These are phyloP conservation scores for Hedya salicella DNA, from an alignment of 2,888 invertebrate genomes.

Conservation along the genomic window DNA sequence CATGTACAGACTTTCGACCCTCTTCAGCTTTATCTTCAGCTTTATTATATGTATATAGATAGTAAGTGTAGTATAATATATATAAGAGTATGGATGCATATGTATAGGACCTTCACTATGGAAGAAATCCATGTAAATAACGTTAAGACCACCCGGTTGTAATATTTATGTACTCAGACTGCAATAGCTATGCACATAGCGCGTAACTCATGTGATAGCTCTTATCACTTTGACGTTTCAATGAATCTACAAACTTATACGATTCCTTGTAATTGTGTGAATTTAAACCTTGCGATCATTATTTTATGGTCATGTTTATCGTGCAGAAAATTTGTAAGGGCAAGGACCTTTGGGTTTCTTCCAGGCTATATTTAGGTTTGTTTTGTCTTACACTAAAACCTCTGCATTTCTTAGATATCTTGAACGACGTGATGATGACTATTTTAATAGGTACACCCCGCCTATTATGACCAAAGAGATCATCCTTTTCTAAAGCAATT, in stretches of 20 bases:
- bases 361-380: constrained; percentile 45
- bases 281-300: background rate
- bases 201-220: constrained; percentile 50
- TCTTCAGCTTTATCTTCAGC: too few species aligned
- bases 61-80: too few species aligned
- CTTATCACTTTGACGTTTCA: constrained; percentile 49
- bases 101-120: background rate
- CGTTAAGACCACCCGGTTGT: constrained; percentile 38
- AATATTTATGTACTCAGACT: constrained; percentile 24
- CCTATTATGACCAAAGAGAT: too few species aligned
- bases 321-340: constrained; percentile 45
- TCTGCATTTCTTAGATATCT: constrained; percentile 14
- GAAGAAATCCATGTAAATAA: constrained; percentile 7
- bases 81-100: too few species aligned
- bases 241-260: constrained; percentile 49
- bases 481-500: too few species aligned
- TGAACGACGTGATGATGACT: too few species aligned
- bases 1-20: too few species aligned
- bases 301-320: constrained; percentile 1
- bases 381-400: constrained; percentile 26
- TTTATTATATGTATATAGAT: too few species aligned
- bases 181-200: constrained; percentile 41
- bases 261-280: background rate
- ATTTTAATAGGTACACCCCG: too few species aligned
- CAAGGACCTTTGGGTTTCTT: constrained; percentile 59